These are phyloP conservation scores for Steinernema carpocapsae DNA, from an alignment of 2,888 invertebrate species.

Conservation along the genomic window DNA sequence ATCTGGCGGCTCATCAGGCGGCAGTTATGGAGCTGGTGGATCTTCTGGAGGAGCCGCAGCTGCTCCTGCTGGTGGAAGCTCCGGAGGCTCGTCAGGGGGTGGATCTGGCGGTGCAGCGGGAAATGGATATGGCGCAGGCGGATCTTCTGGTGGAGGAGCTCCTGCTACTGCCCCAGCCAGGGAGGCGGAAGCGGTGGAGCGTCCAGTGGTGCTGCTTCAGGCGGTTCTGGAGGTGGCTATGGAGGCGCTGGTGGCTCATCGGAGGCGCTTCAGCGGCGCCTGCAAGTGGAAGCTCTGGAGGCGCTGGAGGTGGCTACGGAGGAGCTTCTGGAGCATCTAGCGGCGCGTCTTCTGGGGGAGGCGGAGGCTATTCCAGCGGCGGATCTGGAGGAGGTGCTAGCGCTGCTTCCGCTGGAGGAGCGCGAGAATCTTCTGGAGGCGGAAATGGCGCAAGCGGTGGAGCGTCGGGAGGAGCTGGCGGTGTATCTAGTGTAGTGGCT, in stretches of 20 bases:
- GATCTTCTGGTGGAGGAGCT: conserved; percentile 8
- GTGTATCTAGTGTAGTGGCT: not conserved
- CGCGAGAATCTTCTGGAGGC: not conserved
- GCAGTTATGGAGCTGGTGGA: not conserved
- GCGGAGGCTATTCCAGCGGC: not conserved
- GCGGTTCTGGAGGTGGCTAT: not conserved
- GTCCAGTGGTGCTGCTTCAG: not conserved
- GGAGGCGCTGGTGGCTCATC: not conserved
- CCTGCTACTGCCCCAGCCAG: not conserved
- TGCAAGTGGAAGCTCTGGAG: not conserved
- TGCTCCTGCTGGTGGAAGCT: not conserved
- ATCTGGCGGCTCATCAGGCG: too few relatives aligned
- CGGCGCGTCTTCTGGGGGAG: not conserved
- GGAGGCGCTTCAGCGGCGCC: not conserved
- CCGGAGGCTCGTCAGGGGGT: not conserved
- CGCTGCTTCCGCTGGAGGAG: not conserved
- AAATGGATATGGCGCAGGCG: not conserved
- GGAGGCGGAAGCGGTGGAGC: conserved; percentile 5
- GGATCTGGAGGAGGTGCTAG: not conserved
- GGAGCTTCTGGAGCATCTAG: conserved; percentile 5
- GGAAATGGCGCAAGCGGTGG: not conserved
- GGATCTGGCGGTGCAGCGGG: not conserved
- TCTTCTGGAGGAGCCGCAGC: not conserved
- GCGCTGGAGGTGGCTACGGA: not conserved
- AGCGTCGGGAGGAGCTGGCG: not conserved